A percentile compares a stretch with the other conserved stretches of the same genome.
Conservation (phyloP, 2,888 invertebrate species). For the Argyresthia goedartella region DNA sequence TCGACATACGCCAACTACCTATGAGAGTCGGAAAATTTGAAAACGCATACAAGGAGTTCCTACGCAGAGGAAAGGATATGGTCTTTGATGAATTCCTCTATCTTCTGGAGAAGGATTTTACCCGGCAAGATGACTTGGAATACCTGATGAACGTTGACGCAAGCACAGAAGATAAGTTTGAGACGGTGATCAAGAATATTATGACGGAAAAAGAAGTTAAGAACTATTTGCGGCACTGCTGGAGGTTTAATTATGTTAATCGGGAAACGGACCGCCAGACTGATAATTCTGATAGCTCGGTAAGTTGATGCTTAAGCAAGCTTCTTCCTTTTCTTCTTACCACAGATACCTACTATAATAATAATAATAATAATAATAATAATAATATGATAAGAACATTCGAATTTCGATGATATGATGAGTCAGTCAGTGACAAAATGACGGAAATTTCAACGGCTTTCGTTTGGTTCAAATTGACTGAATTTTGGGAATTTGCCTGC, state of each 20-base stretch:
- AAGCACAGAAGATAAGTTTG: conserved; percentile 54
- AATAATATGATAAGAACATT: too few relatives aligned
- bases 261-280: conserved; percentile 22
- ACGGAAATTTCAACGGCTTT: too few relatives aligned
- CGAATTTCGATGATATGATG: too few relatives aligned
- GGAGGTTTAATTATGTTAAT: conserved; percentile 46
- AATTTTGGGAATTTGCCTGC: too few relatives aligned
- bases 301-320: conserved; percentile 19
- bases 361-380: too few relatives aligned
- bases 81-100: conserved; percentile 43
- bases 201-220: conserved; percentile 50
- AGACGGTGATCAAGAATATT: conserved; percentile 34
- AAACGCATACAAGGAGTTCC: conserved; percentile 50
- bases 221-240: conserved; percentile 50
- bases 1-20: conserved; percentile 39
- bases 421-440: too few relatives aligned
- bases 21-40: conserved; percentile 40
- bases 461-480: too few relatives aligned
- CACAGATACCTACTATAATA: too few relatives aligned
- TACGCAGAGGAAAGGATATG: conserved; percentile 46
- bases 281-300: conserved; percentile 26
- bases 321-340: background rate
- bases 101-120: conserved; percentile 21
- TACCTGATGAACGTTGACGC: conserved; percentile 43
- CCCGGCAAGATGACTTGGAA: conserved; percentile 31